Base-by-base conservation (phyloP, 2,888 invertebrate species). In the Drosophila mercatorum region DNA sequence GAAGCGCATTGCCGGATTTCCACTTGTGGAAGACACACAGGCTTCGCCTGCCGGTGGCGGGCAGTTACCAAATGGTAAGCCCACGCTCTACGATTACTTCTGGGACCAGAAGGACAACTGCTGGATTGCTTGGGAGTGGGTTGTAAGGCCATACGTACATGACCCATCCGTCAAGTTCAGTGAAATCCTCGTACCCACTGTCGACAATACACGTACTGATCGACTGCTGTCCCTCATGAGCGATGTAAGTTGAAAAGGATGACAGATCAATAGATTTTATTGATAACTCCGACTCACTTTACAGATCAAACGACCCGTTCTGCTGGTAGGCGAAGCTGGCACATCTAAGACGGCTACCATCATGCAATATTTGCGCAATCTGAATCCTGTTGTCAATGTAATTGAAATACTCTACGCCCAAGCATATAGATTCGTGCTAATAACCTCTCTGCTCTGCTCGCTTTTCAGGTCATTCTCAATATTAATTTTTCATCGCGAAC, bases 401-500 rank as follows among this genome's bases (percentile, higher is more conserved):
- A 80, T 73, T 80, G 62, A 68, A 78, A 62, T 78, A 79, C 60
- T 46, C 56, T 55, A 65, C 38, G 22, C 41, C 53, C 43, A 66
- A 68, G 47, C 40, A 44, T 46, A 49, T 14, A 64, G 46, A 57
- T 44, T 56, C 53, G 51, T 41, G 52, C 66, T 80, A 69, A 80
- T 70, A 43, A 51, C 53, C 46, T 64, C 17, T 17, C 17, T 17
- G 17, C 17, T 17, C 40, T 55, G 26, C 17, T 26, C 11, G 28
- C 51, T 38, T 78, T 74, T 47, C 92, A 97, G 96, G 94, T 97
- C 80, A 92, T 97, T 59, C 94, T 97, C 78, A 96, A 96, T 92
- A 95, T 98, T 92, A 98, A 98, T 93, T 98, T 98, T 93, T 98
- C 98, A 22, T 97, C 97, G 10, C 94, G 97, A 78, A 98, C 98